Evolutionary conservation across 2,888 invertebrate species (phyloP), one percentile per base, ranked within the genome.

Genomic region (Acholoe squamosa): DNA sequence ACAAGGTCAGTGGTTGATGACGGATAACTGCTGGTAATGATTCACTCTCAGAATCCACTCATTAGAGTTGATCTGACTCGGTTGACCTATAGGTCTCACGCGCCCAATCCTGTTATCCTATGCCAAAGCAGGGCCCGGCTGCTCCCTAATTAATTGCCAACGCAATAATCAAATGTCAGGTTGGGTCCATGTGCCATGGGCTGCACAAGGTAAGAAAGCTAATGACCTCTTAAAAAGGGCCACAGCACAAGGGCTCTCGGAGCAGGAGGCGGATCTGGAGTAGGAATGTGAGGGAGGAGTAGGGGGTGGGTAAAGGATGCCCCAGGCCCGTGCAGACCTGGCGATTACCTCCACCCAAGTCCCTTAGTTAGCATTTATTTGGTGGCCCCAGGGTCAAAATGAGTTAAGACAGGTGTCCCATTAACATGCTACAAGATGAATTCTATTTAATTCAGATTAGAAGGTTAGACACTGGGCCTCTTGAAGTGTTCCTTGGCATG

Each of bases 171-270:
- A 71, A 71, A 71, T 71, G 71, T 71, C 71, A 71, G 71, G 25
- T n/a, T 28, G 71, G 71, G 28, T n/a, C 61, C 28, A 71, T 71
- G 71, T 25, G n/a, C 3, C 28, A 14, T 16, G 25, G 71, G n/a
- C 14, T 5, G 25, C 71, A 14, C 71, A 28, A 25, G 3, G n/a
- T 25, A 28, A 28, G 71, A 71, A 71, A 71, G 28, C 71, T 71
- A 71, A 71, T 28, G 71, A 71, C 71, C 71, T 71, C 71, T 71
- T 71, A 71, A 71, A 71, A 71, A 71, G 71, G 71, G 71, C n/a
- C 22, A 5, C 22, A n/a, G 22, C 22, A 61, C 61, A 61, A 61
- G 61, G 61, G 61, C 61, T 22, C 61, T 61, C 19, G 61, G 61
- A 3, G n/a, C 61, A 19, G 5, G 14, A 61, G 61, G 61, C 5